These are phyloP conservation scores for Pyrochroa serraticornis DNA, from an alignment of 2,888 invertebrate species.

Conservation along the genomic window DNA sequence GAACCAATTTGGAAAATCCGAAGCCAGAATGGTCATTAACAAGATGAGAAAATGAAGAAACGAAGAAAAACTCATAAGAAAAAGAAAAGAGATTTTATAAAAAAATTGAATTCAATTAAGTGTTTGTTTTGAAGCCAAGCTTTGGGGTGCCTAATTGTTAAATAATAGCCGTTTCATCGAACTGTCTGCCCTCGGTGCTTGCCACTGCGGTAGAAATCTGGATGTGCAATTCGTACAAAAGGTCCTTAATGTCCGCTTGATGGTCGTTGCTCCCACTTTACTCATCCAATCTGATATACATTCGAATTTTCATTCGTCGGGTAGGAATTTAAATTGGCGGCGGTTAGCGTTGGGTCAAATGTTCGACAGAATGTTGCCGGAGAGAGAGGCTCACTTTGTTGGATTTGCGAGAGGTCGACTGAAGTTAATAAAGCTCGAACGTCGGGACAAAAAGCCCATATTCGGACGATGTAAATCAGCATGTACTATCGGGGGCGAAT, in stretches of 20 bases:
- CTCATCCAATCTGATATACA: slow-evolving; percentile 49
- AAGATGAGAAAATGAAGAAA: no score
- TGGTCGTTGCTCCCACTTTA: slow-evolving; percentile 40
- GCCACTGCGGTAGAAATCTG: no score
- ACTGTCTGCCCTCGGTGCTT: no score
- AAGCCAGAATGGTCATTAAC: no score
- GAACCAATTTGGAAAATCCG: no score
- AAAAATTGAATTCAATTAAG: no score
- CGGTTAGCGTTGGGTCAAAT: slow-evolving; percentile 49
- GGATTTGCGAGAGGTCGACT: slow-evolving; percentile 49
- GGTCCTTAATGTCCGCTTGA: slow-evolving; percentile 42
- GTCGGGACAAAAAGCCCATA: slow-evolving; percentile 42
- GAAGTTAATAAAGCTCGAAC: slow-evolving; percentile 49
- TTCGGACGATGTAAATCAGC: slow-evolving; percentile 43
- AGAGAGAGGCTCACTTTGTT: slow-evolving; percentile 38
- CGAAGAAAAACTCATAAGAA: no score
- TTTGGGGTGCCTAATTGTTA: no score
- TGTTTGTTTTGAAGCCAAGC: no score
- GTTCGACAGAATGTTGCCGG: slow-evolving; percentile 39
- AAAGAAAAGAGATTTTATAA: no score
- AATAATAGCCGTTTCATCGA: no score
- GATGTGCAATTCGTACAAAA: slow-evolving; percentile 17
- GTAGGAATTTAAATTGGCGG: slow-evolving; percentile 52
- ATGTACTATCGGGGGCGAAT: slow-evolving; percentile 26
- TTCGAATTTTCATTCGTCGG: slow-evolving; percentile 46